phyloP scores from a whole-genome alignment of 2,888 invertebrate genomes.

The Lutraria lutraria region DNA sequence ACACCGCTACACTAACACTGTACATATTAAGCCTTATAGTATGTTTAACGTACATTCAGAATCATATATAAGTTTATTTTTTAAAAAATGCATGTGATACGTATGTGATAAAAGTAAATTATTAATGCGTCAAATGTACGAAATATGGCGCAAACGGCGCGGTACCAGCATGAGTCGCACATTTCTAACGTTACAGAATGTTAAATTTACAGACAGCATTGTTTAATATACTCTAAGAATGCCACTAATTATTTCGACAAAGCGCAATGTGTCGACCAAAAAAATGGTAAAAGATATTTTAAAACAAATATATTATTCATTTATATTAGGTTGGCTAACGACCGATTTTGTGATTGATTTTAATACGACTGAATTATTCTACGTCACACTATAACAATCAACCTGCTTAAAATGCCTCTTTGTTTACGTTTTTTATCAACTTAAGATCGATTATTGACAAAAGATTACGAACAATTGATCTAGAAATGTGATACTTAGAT shows the following conservation, averaged over 20 bases:
- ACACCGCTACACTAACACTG: too few species aligned
- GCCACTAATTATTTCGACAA: neutral
- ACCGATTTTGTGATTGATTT: constrained; percentile 10
- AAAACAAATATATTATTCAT: neutral
- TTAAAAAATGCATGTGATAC: too few species aligned
- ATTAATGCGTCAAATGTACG: too few species aligned
- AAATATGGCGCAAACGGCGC: too few species aligned
- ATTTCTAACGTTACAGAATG: too few species aligned
- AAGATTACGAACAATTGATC: constrained; percentile 10
- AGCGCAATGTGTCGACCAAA: neutral
- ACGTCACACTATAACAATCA: neutral
- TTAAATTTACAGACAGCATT: too few species aligned
- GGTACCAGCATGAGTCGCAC: too few species aligned
- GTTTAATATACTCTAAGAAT: neutral
- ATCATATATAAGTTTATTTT: too few species aligned
- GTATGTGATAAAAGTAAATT: too few species aligned
- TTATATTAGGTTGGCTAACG: neutral
- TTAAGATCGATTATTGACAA: neutral
- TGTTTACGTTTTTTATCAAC: neutral
- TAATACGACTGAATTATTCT: neutral
- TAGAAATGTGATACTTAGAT: constrained; percentile 25
- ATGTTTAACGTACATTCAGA: too few species aligned
- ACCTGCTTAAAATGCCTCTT: neutral
- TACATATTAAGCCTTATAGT: too few species aligned
- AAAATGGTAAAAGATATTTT: neutral